A percentile compares a stretch with the other conserved stretches of the same genome.
Conservation (phyloP, 2,888 invertebrate genomes). For the Salpingus planirostris region DNA sequence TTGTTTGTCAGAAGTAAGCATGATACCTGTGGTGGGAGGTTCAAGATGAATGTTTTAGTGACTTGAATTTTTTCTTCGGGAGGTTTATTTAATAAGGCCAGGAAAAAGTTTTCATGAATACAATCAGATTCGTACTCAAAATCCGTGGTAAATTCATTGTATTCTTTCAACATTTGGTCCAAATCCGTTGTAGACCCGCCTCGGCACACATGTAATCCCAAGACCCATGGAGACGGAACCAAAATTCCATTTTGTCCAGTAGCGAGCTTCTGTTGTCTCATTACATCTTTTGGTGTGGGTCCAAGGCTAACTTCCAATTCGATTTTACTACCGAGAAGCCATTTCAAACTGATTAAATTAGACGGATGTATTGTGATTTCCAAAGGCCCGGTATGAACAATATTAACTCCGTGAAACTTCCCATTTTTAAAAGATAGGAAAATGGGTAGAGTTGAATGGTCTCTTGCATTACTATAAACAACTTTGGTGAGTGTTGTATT, state of each 20-base stretch:
- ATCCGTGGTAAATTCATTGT: conserved; percentile 10
- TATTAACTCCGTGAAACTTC: conserved; percentile 48
- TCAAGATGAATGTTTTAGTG: too few relatives aligned
- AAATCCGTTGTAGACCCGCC: conserved; percentile 22
- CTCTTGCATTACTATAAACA: conserved; percentile 44
- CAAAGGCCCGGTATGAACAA: conserved; percentile 47
- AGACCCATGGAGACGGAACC: conserved; percentile 39
- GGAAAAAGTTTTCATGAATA: conserved; percentile 39
- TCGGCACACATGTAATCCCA: conserved; percentile 43
- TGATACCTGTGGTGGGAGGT: conserved; percentile 36
- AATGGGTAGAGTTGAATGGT: conserved; percentile 43
- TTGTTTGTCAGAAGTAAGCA: too few relatives aligned
- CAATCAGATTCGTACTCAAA: conserved; percentile 41
- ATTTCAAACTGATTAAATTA: conserved; percentile 47
- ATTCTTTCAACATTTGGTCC: conserved; percentile 24
- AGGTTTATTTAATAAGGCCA: conserved; percentile 23
- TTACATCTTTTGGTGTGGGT: conserved; percentile 44
- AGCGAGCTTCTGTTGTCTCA: conserved; percentile 33
- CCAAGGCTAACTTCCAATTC: conserved; percentile 46
- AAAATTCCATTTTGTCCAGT: conserved; percentile 6
- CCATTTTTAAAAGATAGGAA: conserved; percentile 47
- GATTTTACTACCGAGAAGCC: conserved; percentile 41
- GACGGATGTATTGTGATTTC: conserved; percentile 47
- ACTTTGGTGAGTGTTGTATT: conserved; percentile 32
- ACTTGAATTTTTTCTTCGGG: too few relatives aligned